Conservation (phyloP, 2,113 vertebrate genomes). For the Onychostruthus taczanowskii region DNA sequence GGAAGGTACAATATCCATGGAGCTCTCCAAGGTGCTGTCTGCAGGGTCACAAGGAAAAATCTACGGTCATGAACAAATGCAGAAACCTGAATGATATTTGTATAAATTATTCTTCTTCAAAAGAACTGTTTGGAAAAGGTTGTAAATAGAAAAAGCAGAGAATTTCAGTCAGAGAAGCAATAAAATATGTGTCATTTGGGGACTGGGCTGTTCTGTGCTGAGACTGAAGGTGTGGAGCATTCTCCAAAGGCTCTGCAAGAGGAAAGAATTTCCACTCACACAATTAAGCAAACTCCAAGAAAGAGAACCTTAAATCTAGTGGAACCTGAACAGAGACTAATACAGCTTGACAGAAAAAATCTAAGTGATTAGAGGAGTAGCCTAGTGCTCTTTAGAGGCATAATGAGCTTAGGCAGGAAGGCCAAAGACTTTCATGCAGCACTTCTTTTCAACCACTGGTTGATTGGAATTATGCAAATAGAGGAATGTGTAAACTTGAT, state of each 20-base stretch:
- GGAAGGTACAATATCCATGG: background rate
- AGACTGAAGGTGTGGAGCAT: background rate
- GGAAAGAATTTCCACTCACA: background rate
- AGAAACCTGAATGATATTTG: background rate
- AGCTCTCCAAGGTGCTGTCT: background rate
- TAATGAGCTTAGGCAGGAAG: background rate
- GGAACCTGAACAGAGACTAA: conserved; percentile 15
- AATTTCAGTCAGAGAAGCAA: background rate
- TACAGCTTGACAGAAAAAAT: conserved; percentile 48
- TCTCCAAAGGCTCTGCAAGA: background rate
- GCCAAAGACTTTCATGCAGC: background rate
- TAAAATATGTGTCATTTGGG: background rate
- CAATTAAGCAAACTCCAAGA: conserved; percentile 15
- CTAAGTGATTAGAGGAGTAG: conserved; percentile 37
- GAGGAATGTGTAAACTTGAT: background rate
- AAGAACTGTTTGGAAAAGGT: background rate
- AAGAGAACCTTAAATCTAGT: background rate
- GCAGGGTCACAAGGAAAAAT: background rate
- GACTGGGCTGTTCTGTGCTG: background rate
- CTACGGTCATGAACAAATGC: background rate
- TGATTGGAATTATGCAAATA: background rate
- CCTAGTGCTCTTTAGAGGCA: background rate
- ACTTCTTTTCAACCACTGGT: background rate
- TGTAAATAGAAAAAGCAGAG: background rate
- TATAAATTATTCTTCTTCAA: background rate